Conservation (phyloP, 2,888 invertebrate species). For the Cecidostiba fungosa region DNA sequence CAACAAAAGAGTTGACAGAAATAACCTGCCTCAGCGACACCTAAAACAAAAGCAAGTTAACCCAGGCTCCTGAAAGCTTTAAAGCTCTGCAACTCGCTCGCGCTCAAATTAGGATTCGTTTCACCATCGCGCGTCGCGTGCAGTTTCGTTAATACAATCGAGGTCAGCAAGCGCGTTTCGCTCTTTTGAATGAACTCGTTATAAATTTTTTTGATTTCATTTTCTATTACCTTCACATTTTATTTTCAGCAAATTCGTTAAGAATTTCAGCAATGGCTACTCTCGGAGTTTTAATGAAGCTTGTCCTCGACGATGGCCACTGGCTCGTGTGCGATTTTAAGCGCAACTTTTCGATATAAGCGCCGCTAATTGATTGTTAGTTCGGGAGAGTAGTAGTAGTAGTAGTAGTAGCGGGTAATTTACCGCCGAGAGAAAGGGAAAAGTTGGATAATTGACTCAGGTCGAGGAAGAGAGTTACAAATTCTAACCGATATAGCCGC, state of each 20-base stretch:
- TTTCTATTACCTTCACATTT: neutral
- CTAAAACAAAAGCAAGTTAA: neutral
- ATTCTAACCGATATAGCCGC: neutral
- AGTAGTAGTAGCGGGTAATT: neutral
- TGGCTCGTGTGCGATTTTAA: neutral
- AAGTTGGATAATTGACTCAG: neutral
- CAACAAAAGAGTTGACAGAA: neutral
- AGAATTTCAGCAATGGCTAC: neutral
- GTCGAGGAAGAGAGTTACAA: neutral
- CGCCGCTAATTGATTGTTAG: constrained; percentile 28
- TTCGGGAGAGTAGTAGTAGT: neutral
- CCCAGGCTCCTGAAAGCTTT: neutral
- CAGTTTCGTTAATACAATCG: neutral
- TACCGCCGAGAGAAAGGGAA: neutral
- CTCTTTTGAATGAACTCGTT: neutral
- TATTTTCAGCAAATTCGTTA: neutral
- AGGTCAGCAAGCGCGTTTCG: neutral
- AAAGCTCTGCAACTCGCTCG: neutral
- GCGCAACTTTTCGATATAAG: constrained; percentile 7
- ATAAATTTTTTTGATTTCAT: neutral
- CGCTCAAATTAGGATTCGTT: neutral
- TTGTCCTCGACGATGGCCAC: neutral
- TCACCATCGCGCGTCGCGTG: neutral
- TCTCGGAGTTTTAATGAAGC: neutral
- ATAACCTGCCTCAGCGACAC: neutral